phyloP scores from a whole-genome alignment of 2,797 vertebrate species.

The Crocidura indochinensis region DNA sequence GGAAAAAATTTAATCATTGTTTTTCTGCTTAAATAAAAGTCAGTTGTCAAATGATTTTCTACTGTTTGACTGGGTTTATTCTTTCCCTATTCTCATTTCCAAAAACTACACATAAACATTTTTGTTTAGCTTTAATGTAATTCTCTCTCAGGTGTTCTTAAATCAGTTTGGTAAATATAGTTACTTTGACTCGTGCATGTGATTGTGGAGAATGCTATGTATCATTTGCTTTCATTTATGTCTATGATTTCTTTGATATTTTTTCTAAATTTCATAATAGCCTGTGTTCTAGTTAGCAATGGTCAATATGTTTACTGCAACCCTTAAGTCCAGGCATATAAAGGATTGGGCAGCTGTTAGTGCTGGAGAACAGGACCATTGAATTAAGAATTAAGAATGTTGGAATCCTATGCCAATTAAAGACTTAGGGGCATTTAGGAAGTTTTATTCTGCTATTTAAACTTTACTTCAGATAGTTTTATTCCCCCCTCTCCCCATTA shows the following conservation, averaged over 20 bases:
- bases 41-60: neutral
- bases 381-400: neutral
- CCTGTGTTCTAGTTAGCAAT: neutral
- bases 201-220: neutral
- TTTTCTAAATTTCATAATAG: conserved; percentile 23
- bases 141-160: neutral
- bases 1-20: neutral
- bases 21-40: neutral
- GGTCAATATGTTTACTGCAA: neutral
- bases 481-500: neutral
- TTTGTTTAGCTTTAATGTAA: neutral
- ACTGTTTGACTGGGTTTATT: neutral
- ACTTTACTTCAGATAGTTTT: neutral
- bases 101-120: neutral
- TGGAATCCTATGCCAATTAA: neutral
- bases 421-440: neutral
- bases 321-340: neutral
- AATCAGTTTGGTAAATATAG: conserved; percentile 2
- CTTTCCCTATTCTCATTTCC: neutral
- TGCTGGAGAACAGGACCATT: too few species aligned
- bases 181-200: conserved; percentile 14
- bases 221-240: conserved; percentile 18
- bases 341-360: neutral
- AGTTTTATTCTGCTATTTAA: conserved; percentile 11
- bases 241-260: conserved; percentile 16